phyloP scores from a whole-genome alignment of 1,140 invertebrate genomes.

The Zaprionus ghesquierei region DNA sequence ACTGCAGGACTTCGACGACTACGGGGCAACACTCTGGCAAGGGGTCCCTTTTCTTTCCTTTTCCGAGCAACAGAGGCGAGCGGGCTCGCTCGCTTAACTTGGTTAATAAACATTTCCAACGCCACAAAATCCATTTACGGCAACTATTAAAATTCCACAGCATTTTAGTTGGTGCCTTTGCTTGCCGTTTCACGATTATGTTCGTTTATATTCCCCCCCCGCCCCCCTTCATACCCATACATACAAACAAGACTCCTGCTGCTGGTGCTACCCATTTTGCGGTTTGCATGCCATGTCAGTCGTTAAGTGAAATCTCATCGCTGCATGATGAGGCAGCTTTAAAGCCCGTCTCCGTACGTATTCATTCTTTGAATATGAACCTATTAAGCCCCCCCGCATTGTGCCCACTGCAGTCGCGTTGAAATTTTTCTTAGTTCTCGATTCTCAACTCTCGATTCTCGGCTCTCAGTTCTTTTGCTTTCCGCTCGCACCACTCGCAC shows the following conservation, averaged over 20 bases:
- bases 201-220: slow-evolving; percentile 67
- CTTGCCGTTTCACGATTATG: slow-evolving; percentile 67
- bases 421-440: too few relatives aligned
- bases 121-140: slow-evolving; percentile 78
- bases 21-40: too few relatives aligned
- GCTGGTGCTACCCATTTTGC: slow-evolving; percentile 26
- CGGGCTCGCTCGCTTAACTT: slow-evolving; percentile 58
- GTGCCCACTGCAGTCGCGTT: background rate
- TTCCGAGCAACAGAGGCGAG: too few relatives aligned
- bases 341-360: slow-evolving; percentile 10
- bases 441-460: background rate
- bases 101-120: slow-evolving; percentile 80
- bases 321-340: slow-evolving; percentile 28
- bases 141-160: slow-evolving; percentile 77
- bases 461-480: background rate
- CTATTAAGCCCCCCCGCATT: slow-evolving; percentile 15
- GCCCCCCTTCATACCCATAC: slow-evolving; percentile 22
- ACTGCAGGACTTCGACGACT: slow-evolving; percentile 48
- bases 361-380: slow-evolving; percentile 28
- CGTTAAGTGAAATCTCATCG: slow-evolving; percentile 58
- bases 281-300: slow-evolving; percentile 33
- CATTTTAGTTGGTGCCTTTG: slow-evolving; percentile 68
- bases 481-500: too few relatives aligned
- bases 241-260: background rate
- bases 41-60: too few relatives aligned